Percentiles rank a stretch among this genome's conserved stretches.
These are phyloP conservation scores for Drosophila bipectinata DNA, from an alignment of 1,140 invertebrate genomes.

Conservation along the genomic window DNA sequence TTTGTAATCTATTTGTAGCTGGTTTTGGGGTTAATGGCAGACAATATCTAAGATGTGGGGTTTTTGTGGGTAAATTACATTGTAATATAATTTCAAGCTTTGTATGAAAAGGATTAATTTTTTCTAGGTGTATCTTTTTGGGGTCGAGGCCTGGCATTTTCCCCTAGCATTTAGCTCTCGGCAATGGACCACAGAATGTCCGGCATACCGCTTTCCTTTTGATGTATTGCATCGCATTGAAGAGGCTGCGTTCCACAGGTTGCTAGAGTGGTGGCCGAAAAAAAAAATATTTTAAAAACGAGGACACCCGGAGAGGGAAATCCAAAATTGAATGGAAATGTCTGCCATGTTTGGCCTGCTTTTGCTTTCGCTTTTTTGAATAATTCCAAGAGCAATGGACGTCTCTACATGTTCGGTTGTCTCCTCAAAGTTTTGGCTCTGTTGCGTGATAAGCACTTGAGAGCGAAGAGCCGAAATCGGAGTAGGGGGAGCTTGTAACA, in stretches of 20 bases:
- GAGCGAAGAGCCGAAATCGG: slow-evolving; percentile 19
- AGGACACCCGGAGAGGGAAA: slow-evolving; percentile 2
- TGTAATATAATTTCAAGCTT: neutral
- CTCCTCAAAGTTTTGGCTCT: slow-evolving; percentile 52
- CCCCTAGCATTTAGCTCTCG: slow-evolving; percentile 51
- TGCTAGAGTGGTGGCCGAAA: slow-evolving; percentile 55
- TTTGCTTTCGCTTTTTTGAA: slow-evolving; percentile 42
- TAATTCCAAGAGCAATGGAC: slow-evolving; percentile 41
- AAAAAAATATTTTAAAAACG: slow-evolving; percentile 16
- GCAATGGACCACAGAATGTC: slow-evolving; percentile 55
- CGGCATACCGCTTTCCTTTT: slow-evolving; percentile 81
- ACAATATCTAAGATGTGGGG: too few species aligned
- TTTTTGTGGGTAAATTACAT: too few species aligned
- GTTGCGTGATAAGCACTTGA: slow-evolving; percentile 68
- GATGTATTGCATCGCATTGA: slow-evolving; percentile 80
- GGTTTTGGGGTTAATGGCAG: neutral
- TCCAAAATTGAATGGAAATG: slow-evolving; percentile 26
- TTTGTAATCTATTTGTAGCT: neutral
- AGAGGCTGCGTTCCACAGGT: slow-evolving; percentile 82
- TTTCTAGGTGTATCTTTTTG: slow-evolving; percentile 7
- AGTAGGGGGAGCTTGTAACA: slow-evolving; percentile 52
- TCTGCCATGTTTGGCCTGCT: slow-evolving; percentile 14
- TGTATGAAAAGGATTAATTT: neutral
- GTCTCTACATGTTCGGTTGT: slow-evolving; percentile 48
- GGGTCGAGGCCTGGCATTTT: slow-evolving; percentile 46